Percentiles rank a stretch among this genome's conserved stretches.
Conservation (phyloP, 2,888 invertebrate species). For the Caenorhabditis sp. region DNA sequence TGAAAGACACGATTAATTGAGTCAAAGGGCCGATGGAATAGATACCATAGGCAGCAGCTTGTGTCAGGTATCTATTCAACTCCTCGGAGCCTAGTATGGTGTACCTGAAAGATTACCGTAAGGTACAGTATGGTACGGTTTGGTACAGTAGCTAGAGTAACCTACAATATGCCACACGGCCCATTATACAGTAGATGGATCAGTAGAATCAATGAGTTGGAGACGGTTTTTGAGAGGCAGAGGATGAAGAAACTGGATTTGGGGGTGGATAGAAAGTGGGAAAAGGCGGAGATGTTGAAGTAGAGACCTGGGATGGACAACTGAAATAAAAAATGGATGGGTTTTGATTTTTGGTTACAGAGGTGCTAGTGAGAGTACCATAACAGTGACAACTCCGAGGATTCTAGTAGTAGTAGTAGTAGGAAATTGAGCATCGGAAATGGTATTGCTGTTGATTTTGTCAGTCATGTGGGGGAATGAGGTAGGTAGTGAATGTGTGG, state of each 20-base stretch:
- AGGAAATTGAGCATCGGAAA: too few species aligned
- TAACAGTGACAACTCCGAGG: neutral
- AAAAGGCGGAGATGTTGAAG: conserved; percentile 24
- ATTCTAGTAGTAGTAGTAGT: too few species aligned
- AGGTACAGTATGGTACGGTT: neutral
- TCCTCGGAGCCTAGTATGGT: neutral
- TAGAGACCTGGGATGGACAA: conserved; percentile 14
- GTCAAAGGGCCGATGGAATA: neutral
- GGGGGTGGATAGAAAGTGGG: neutral
- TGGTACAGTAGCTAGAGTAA: neutral
- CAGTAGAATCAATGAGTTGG: conserved; percentile 21
- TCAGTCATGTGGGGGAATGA: too few species aligned
- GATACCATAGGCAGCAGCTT: conserved; percentile 26
- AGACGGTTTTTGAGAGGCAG: conserved; percentile 31
- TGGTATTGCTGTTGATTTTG: too few species aligned
- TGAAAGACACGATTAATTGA: neutral
- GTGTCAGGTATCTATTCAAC: conserved; percentile 17
- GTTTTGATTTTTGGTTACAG: too few species aligned
- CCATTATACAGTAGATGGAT: conserved; percentile 21
- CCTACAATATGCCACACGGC: conserved; percentile 22
- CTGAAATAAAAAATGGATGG: neutral
- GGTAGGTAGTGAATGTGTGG: too few species aligned
- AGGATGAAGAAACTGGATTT: conserved; percentile 31
- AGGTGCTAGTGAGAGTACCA: neutral
- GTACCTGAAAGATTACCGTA: conserved; percentile 1